These are phyloP conservation scores for Thalassoma bifasciatum DNA, from an alignment of 2,113 vertebrate species.

Conservation along the genomic window DNA sequence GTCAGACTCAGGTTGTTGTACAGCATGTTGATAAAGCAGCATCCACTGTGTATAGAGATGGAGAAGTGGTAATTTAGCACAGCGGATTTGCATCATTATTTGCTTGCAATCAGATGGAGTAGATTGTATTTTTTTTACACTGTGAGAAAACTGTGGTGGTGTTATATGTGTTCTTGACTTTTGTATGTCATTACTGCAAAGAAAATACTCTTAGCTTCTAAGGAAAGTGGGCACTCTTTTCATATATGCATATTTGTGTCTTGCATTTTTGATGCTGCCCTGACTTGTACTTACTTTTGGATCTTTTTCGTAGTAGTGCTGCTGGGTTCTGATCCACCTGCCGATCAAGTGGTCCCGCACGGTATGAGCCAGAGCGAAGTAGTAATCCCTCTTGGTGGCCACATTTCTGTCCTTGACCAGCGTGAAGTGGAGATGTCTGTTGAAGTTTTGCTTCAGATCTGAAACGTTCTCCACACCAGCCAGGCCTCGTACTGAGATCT, in stretches of 20 bases:
- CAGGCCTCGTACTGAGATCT: constrained; percentile 91
- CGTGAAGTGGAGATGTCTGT: constrained; percentile 92
- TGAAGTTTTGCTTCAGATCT: constrained; percentile 90
- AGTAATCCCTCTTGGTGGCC: constrained; percentile 90
- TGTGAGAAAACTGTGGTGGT: too few relatives aligned
- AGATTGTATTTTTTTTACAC: too few relatives aligned
- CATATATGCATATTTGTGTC: background rate
- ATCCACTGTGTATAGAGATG: background rate
- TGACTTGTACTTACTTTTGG: constrained; percentile 86
- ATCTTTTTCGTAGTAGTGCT: constrained; percentile 94
- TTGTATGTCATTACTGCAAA: background rate
- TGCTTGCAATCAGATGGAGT: too few relatives aligned
- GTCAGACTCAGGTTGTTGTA: background rate
- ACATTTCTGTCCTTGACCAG: constrained; percentile 94
- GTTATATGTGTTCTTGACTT: too few relatives aligned
- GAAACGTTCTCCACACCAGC: constrained; percentile 90
- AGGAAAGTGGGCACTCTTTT: background rate
- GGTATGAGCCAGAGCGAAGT: constrained; percentile 90
- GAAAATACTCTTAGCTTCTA: background rate
- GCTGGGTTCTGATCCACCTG: constrained; percentile 94
- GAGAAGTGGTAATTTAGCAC: background rate
- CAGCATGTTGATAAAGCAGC: constrained; percentile 4
- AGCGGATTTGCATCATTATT: background rate
- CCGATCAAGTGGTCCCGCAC: constrained; percentile 92
- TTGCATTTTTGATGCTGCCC: background rate